These are phyloP conservation scores for Papilio protenor DNA, from an alignment of 2,888 invertebrate genomes.

Conservation along the genomic window DNA sequence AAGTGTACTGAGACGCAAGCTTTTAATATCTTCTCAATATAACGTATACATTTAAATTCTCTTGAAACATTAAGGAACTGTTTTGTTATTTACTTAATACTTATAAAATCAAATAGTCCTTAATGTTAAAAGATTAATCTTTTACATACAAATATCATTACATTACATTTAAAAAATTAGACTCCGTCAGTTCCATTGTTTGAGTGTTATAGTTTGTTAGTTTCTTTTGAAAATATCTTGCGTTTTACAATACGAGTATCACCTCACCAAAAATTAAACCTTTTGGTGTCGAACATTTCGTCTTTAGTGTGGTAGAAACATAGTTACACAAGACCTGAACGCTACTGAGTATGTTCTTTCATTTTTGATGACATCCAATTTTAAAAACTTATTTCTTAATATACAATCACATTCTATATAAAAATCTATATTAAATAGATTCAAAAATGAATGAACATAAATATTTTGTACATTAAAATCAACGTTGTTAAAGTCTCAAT, in stretches of 20 bases:
- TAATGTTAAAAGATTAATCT: slow-evolving; percentile 37
- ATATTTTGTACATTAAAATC: slow-evolving; percentile 71
- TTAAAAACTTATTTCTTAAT: slow-evolving; percentile 1
- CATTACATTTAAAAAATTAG: slow-evolving; percentile 31
- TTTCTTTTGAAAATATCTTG: slow-evolving; percentile 30
- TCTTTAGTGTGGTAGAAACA: slow-evolving; percentile 56
- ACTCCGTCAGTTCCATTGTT: slow-evolving; percentile 28
- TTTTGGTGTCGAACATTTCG: slow-evolving; percentile 49
- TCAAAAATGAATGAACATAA: slow-evolving; percentile 73
- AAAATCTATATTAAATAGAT: slow-evolving; percentile 32
- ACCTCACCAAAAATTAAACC: slow-evolving; percentile 42
- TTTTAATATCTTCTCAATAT: slow-evolving; percentile 53
- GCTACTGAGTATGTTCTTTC: slow-evolving; percentile 80
- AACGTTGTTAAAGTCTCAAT: slow-evolving; percentile 61
- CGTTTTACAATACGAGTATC: slow-evolving; percentile 46
- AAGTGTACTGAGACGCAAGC: slow-evolving; percentile 71
- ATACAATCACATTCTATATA: slow-evolving; percentile 30
- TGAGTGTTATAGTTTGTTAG: slow-evolving; percentile 37
- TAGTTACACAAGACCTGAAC: slow-evolving; percentile 70
- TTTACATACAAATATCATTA: slow-evolving; percentile 32
- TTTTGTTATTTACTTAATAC: neutral
- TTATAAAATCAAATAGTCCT: slow-evolving; percentile 19
- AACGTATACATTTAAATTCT: slow-evolving; percentile 36
- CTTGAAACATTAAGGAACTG: slow-evolving; percentile 42
- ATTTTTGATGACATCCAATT: slow-evolving; percentile 62